Conservation (phyloP, 2,797 vertebrate genomes). For the Hoplostethus atlanticus region DNA sequence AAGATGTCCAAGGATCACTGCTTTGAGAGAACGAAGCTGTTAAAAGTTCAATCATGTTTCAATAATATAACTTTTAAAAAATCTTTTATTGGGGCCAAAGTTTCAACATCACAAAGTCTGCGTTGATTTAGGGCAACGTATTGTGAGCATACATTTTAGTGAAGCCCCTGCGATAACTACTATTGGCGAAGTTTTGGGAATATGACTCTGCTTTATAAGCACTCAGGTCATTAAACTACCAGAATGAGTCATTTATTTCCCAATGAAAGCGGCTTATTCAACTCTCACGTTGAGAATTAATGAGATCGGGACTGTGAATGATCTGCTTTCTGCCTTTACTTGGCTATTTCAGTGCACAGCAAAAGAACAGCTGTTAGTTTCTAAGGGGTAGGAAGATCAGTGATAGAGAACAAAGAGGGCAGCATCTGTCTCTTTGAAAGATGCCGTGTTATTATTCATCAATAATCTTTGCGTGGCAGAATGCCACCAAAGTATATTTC, state of each 20-base stretch:
- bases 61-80: too few relatives aligned
- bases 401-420: slow-evolving; percentile 69
- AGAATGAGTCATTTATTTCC: slow-evolving; percentile 54
- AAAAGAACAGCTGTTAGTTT: slow-evolving; percentile 72
- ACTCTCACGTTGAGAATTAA: slow-evolving; percentile 67
- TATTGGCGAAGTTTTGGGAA: slow-evolving; percentile 21
- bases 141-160: background rate
- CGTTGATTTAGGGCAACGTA: background rate
- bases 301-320: slow-evolving; percentile 71
- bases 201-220: slow-evolving; percentile 42
- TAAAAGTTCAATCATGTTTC: too few relatives aligned
- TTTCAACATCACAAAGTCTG: too few relatives aligned
- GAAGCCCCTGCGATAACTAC: slow-evolving; percentile 4
- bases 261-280: slow-evolving; percentile 53
- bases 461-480: slow-evolving; percentile 49
- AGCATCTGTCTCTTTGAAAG: slow-evolving; percentile 71
- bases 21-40: too few relatives aligned
- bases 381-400: slow-evolving; percentile 50
- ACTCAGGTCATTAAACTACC: slow-evolving; percentile 35
- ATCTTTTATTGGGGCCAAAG: too few relatives aligned
- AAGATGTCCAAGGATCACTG: too few relatives aligned
- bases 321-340: slow-evolving; percentile 70
- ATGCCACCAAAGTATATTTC: slow-evolving; percentile 42
- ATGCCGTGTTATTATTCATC: slow-evolving; percentile 54
- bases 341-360: slow-evolving; percentile 44